Evolutionary conservation across 2,113 vertebrate species (phyloP).

Genomic region (Tringa solitaria): DNA sequence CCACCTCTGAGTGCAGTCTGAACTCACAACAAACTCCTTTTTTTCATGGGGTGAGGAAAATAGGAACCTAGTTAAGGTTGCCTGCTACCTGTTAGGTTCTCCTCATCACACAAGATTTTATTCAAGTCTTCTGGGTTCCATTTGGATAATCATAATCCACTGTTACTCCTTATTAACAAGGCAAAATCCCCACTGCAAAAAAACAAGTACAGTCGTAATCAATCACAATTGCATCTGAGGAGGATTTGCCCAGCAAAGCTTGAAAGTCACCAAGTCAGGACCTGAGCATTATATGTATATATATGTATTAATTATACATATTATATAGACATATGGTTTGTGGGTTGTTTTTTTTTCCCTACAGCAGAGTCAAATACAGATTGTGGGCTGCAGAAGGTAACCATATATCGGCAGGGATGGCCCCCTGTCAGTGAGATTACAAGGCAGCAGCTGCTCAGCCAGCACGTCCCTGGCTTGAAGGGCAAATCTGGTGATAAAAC

Average conservation of each 20-base stretch:
- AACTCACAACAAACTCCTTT: background rate
- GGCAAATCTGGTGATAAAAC: slow-evolving; percentile 34
- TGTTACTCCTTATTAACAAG: background rate
- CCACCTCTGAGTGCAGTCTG: background rate
- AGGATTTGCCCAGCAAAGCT: background rate
- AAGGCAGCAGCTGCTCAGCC: slow-evolving; percentile 56
- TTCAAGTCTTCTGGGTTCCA: background rate
- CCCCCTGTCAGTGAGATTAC: background rate
- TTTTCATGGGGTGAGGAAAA: background rate
- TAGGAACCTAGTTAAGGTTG: background rate
- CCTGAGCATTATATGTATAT: background rate
- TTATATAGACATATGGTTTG: background rate
- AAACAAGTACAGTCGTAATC: background rate
- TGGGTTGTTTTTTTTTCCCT: background rate
- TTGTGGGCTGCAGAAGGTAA: background rate
- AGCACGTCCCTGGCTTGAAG: slow-evolving; percentile 51
- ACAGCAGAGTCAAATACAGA: background rate
- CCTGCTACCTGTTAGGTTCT: background rate
- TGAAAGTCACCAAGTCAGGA: background rate
- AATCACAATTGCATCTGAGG: accelerated
- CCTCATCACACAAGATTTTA: background rate
- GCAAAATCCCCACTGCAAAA: background rate
- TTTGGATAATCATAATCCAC: background rate
- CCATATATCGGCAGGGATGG: background rate
- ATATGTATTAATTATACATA: background rate